A percentile compares a stretch with the other conserved stretches of the same genome.
phyloP scores from a whole-genome alignment of 2,113 vertebrate genomes.

The Apodemus sylvaticus region DNA sequence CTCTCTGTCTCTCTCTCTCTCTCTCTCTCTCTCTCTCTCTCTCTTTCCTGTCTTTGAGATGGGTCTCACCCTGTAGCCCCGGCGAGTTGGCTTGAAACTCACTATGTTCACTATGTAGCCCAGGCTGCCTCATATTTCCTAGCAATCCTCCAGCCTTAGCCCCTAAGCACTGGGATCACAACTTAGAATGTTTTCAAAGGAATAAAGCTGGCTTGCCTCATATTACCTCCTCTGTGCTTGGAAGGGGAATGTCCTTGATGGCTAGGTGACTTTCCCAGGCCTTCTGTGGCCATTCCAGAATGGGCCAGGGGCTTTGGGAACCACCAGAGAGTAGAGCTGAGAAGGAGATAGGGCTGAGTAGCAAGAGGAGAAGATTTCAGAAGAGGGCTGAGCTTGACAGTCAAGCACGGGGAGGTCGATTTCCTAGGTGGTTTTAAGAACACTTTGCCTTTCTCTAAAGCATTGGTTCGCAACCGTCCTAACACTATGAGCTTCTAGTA shows the following conservation, averaged over 20 bases:
- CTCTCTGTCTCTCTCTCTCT: not conserved
- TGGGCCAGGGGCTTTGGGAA: not conserved
- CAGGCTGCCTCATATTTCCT: not conserved
- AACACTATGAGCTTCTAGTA: too few species aligned
- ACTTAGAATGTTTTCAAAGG: not conserved
- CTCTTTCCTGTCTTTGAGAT: not conserved
- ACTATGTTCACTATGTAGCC: not conserved
- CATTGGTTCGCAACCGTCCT: too few species aligned
- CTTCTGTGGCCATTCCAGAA: not conserved
- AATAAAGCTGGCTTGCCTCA: fast-evolving
- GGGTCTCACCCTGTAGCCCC: not conserved
- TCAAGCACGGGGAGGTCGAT: not conserved
- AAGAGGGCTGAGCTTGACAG: not conserved
- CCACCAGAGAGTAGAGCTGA: fast-evolving
- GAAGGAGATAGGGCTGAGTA: not conserved
- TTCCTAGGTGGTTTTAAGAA: not conserved
- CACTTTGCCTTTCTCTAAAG: not conserved
- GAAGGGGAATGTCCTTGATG: too few species aligned
- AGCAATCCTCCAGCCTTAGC: not conserved
- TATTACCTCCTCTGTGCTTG: fast-evolving
- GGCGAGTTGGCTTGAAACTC: not conserved
- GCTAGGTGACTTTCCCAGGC: not conserved
- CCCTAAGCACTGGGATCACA: not conserved
- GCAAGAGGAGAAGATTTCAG: not conserved
- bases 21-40: not conserved